Evolutionary conservation across 1,140 invertebrate species (phyloP).

Genomic region (Drosophila orosa): DNA sequence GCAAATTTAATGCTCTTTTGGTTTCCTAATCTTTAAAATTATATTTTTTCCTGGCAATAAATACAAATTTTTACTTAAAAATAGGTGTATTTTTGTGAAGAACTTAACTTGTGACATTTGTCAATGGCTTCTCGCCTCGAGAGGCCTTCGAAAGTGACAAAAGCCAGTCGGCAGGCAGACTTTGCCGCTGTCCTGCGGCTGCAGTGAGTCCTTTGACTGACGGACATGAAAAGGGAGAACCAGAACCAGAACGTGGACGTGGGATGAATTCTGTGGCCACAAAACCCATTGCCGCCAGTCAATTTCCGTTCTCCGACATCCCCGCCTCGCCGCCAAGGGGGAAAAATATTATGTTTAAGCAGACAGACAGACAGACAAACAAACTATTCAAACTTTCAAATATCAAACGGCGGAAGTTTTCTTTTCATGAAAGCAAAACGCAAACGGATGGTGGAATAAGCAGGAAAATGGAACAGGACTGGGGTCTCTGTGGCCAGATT

Average conservation of each 20-base stretch:
- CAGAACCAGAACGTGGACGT: neutral
- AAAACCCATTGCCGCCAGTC: constrained; percentile 58
- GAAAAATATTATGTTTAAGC: constrained; percentile 49
- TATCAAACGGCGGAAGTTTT: constrained; percentile 58
- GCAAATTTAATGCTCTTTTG: neutral
- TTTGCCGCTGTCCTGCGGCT: constrained; percentile 8
- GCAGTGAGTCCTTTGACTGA: constrained; percentile 49
- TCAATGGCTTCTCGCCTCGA: constrained; percentile 1
- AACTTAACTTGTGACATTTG: constrained; percentile 6
- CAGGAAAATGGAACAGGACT: constrained; percentile 5
- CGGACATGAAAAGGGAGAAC: constrained; percentile 22
- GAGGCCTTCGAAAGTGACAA: constrained; percentile 30
- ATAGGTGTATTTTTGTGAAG: neutral
- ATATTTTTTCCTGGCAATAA: neutral
- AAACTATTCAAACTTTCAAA: constrained; percentile 64
- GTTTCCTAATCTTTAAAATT: neutral
- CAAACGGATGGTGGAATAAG: neutral
- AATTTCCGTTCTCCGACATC: constrained; percentile 58
- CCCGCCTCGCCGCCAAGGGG: constrained; percentile 1
- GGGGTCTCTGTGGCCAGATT: constrained; percentile 50
- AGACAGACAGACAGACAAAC: constrained; percentile 30
- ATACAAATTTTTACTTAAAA: neutral
- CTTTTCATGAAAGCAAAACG: neutral
- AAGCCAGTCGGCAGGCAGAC: constrained; percentile 35
- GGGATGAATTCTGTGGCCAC: constrained; percentile 10